phyloP scores from a whole-genome alignment of 2,888 invertebrate species.

The Antheraea assamensis region DNA sequence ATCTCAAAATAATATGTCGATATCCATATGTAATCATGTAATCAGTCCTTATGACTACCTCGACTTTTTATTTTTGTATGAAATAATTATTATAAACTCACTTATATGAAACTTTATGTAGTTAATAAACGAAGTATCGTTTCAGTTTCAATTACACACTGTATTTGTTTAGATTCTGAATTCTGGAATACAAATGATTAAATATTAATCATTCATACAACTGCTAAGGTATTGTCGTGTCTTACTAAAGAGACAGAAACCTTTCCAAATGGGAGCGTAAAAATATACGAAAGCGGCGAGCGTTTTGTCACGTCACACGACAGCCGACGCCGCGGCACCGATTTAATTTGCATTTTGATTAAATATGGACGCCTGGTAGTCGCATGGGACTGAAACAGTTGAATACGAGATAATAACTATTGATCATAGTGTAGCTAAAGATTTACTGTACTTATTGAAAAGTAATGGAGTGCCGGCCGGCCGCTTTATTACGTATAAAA shows the following conservation, averaged over 20 bases:
- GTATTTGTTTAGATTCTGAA: background rate
- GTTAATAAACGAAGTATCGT: too few species aligned
- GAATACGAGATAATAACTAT: background rate
- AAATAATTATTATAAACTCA: too few species aligned
- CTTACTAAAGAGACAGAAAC: background rate
- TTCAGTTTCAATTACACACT: too few species aligned
- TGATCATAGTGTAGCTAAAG: background rate
- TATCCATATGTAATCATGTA: too few species aligned
- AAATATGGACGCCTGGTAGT: conserved; percentile 33
- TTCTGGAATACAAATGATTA: background rate
- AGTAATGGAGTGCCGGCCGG: too few species aligned
- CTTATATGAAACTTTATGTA: too few species aligned
- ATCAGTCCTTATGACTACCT: too few species aligned
- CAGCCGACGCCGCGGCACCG: conserved; percentile 24
- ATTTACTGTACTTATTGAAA: background rate
- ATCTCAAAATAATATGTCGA: too few species aligned
- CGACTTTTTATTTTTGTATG: too few species aligned
- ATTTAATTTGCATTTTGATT: conserved; percentile 40
- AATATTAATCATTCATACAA: background rate
- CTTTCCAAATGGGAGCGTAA: background rate
- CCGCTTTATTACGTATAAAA: too few species aligned
- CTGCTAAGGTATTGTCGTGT: background rate
- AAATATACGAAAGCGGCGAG: background rate
- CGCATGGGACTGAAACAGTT: conserved; percentile 1
- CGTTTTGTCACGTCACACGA: conserved; percentile 28